Percentiles rank a stretch among this genome's conserved stretches.
These are phyloP conservation scores for Bombus terrestris DNA, from an alignment of 1,140 invertebrate genomes.

Conservation along the genomic window DNA sequence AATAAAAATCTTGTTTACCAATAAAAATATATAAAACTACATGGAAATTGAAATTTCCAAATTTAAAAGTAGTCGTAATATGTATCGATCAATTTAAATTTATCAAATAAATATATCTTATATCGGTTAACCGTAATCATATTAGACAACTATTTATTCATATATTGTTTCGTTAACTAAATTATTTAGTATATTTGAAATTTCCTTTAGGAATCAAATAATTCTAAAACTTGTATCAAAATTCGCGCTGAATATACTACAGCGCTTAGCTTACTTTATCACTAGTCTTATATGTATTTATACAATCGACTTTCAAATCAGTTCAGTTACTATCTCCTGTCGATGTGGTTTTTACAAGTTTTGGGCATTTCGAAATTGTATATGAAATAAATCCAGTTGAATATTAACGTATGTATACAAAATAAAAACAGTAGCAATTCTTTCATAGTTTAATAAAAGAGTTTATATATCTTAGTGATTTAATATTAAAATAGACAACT, in stretches of 20 bases:
- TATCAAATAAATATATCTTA: background rate
- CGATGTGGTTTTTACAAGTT: background rate
- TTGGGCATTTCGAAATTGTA: background rate
- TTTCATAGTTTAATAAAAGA: background rate
- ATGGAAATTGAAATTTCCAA: too few relatives aligned
- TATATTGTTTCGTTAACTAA: background rate
- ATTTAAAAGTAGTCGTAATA: too few relatives aligned
- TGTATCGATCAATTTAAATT: background rate
- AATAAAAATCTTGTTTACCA: too few relatives aligned
- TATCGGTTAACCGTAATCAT: background rate
- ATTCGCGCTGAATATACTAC: slow-evolving; percentile 4
- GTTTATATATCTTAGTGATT: background rate
- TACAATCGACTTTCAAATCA: slow-evolving; percentile 14
- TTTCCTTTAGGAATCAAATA: background rate
- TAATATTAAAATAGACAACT: background rate
- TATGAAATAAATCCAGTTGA: background rate
- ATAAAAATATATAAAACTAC: too few relatives aligned
- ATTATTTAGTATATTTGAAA: background rate
- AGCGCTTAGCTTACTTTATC: background rate
- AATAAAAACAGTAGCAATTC: background rate
- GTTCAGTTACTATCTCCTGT: background rate
- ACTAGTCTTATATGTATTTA: background rate
- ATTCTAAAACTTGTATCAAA: background rate
- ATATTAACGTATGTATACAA: background rate
- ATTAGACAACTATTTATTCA: background rate